phyloP scores from a whole-genome alignment of 2,888 invertebrate species.

The Drosophila flavopinicola region DNA sequence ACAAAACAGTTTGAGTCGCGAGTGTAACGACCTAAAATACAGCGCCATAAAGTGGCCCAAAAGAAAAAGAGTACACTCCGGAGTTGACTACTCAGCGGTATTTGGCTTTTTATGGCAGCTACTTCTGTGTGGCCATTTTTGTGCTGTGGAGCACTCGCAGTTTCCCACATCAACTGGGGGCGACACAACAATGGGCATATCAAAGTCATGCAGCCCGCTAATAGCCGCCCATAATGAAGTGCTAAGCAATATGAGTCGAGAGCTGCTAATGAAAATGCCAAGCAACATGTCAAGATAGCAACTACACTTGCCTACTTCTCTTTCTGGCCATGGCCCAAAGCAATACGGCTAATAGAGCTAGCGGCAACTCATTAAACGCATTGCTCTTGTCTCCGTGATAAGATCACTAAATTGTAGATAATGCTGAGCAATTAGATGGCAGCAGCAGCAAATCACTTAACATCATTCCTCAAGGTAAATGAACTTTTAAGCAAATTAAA shows the following conservation, averaged over 20 bases:
- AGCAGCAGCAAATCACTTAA: conserved; percentile 4
- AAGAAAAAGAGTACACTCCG: conserved; percentile 24
- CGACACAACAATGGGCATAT: conserved; percentile 63
- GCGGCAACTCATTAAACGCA: conserved; percentile 46
- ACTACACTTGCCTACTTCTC: background rate
- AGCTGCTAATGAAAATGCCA: conserved; percentile 65
- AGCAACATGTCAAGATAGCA: conserved; percentile 46
- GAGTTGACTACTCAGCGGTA: conserved; percentile 12
- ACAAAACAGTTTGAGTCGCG: conserved; percentile 27
- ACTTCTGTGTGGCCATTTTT: conserved; percentile 51
- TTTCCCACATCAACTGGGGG: conserved; percentile 59
- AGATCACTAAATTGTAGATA: conserved; percentile 49
- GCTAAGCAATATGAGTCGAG: conserved; percentile 57
- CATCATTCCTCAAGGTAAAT: conserved; percentile 7
- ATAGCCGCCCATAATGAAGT: conserved; percentile 66
- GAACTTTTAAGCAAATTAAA: conserved; percentile 21
- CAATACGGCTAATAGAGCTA: conserved; percentile 19
- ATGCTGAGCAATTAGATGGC: conserved; percentile 38
- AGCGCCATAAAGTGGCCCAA: conserved; percentile 37
- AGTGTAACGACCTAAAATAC: conserved; percentile 63
- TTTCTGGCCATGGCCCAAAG: conserved; percentile 13
- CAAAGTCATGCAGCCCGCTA: conserved; percentile 61
- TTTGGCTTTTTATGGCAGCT: conserved; percentile 27
- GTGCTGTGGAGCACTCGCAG: conserved; percentile 8
- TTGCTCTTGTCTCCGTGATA: conserved; percentile 28